Evolutionary conservation across 1,140 invertebrate genomes (phyloP), one percentile per base, ranked within the genome.

Genomic region (Heliconius nattereri): DNA sequence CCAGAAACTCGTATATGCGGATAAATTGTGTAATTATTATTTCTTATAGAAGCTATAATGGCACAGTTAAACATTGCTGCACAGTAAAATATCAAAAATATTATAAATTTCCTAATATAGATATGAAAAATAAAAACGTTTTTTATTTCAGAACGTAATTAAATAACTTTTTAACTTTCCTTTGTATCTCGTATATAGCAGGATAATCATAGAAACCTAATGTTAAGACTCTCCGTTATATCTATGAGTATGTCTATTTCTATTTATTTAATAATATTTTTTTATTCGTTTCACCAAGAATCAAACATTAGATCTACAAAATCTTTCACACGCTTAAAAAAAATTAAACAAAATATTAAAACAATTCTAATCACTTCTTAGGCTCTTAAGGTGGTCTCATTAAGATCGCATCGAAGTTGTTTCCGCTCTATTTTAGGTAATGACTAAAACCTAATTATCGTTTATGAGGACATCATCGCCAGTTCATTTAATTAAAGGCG

Each of bases 401-500:
- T 76, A 76, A 76, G n/a, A 76, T 76, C 19, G 32, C 75, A 29
- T 72, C 40, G 23, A 52, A 71, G 60, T 60, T 52, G 32, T 35
- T 37, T 75, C 35, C 32, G 49, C 72, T 35, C 76, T 78, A 73
- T 60, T 78, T 78, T 78, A 57, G 71, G 71, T 23, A 40, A 70
- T 26, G 66, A 35, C 35, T 49, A 78, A 78, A 60, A 71, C 29
- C 60, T 49, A 54, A 78, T 78, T 78, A 73, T 35, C 45, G 40
- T 78, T 72, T 78, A 35, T 78, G 60, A 57, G 37, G 23, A 77
- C 66, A 73, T 54, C 52, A 71, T 73, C 40, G 49, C 19, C 49
- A 54, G 70, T 37, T 78, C n/a, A 78, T 73, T 78, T 54, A 73
- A 78, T 73, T 60, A 73, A n/a, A 73, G 26, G 29, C 49, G 26